Percentiles rank a stretch among this genome's conserved stretches.
phyloP scores from a whole-genome alignment of 2,888 invertebrate species.

The Nebria brevicollis region DNA sequence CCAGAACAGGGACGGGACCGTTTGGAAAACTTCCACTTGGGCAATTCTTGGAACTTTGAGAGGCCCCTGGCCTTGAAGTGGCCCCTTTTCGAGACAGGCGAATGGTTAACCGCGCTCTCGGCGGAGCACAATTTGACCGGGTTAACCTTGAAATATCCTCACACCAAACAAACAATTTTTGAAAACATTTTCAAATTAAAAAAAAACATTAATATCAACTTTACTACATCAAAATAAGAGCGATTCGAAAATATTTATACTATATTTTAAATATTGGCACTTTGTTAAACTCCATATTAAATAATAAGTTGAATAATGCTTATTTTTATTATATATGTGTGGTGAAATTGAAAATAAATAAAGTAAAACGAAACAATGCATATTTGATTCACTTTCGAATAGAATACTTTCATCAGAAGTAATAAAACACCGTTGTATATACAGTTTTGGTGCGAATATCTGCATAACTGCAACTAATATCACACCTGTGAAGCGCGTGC shows the following conservation, averaged over 20 bases:
- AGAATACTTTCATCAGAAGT: not conserved
- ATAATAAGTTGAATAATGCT: too few relatives aligned
- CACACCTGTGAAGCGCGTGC: not conserved
- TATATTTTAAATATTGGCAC: not conserved
- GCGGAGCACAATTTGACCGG: not conserved
- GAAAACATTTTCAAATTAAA: not conserved
- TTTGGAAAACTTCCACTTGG: not conserved
- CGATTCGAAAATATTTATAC: too few relatives aligned
- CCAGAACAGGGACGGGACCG: not conserved
- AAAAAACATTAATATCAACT: not conserved
- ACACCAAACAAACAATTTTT: not conserved
- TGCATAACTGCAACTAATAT: not conserved
- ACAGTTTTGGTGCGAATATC: not conserved
- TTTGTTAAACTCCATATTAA: too few relatives aligned
- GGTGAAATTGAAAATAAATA: too few relatives aligned
- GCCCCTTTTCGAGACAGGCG: not conserved
- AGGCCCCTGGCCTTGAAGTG: not conserved
- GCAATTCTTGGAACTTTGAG: not conserved
- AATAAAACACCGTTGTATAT: not conserved
- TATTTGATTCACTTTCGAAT: not conserved
- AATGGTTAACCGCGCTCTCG: not conserved
- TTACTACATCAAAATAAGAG: not conserved
- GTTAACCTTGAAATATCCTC: not conserved
- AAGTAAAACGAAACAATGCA: too few relatives aligned
- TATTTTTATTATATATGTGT: too few relatives aligned